phyloP scores from a whole-genome alignment of 2,797 vertebrate genomes.

The Denticeps clupeoides region DNA sequence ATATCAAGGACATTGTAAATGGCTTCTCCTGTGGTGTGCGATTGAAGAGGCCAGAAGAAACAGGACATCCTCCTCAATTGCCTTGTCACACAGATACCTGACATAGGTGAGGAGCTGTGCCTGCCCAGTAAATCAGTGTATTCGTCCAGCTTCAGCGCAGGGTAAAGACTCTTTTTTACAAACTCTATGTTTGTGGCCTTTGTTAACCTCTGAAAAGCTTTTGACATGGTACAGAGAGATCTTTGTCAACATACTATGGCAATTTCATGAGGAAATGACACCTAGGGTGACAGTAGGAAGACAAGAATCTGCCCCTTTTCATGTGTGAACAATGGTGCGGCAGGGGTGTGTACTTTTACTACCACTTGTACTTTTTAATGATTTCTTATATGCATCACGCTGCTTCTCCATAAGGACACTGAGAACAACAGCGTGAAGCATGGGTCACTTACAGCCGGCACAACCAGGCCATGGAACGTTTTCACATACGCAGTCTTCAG shows the following conservation, averaged over 20 bases:
- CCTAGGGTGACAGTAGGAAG: conserved; percentile 9
- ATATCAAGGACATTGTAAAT: conserved; percentile 4
- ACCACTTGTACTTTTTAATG: conserved; percentile 13
- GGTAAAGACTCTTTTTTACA: no score
- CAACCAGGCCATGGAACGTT: no score
- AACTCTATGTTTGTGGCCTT: no score
- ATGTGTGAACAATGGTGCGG: conserved; percentile 4
- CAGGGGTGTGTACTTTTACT: conserved; percentile 12
- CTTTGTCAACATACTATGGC: conserved; percentile 4
- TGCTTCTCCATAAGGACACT: conserved; percentile 10
- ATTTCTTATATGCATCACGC: conserved; percentile 9
- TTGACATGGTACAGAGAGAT: no score
- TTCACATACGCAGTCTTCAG: no score
- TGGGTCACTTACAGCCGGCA: no score
- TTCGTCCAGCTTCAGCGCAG: no score
- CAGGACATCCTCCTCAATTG: background rate
- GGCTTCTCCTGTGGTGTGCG: background rate
- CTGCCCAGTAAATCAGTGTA: no score
- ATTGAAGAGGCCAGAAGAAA: background rate
- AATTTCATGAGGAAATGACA: conserved; percentile 12
- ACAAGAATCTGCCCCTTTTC: conserved; percentile 3
- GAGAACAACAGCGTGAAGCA: conserved; percentile 5
- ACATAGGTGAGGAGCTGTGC: no score
- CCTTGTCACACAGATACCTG: no score
- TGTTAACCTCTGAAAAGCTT: no score